Evolutionary conservation across 2,888 invertebrate species (phyloP).

Genomic region (Xanthorhoe spadicearia): DNA sequence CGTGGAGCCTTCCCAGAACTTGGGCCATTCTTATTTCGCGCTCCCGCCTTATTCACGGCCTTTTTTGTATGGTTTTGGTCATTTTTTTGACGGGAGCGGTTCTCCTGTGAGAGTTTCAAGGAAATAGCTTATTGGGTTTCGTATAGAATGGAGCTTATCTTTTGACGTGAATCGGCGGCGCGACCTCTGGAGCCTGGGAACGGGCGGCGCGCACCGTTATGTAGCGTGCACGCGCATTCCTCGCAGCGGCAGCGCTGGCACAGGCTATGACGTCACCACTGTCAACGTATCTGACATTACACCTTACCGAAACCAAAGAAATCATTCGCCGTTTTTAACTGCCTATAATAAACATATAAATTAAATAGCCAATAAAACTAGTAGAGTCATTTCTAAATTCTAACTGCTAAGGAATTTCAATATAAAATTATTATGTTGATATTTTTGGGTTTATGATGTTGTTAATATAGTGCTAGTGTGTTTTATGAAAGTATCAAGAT

Average conservation of each 20-base stretch:
- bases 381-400: constrained; percentile 47
- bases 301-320: constrained; percentile 39
- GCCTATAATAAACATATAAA: constrained; percentile 50
- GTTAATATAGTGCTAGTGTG: constrained; percentile 12
- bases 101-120: constrained; percentile 79
- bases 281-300: constrained; percentile 51
- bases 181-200: constrained; percentile 65
- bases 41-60: constrained; percentile 80
- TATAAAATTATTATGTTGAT: constrained; percentile 39
- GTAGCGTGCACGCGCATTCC: constrained; percentile 43
- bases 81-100: constrained; percentile 79
- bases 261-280: constrained; percentile 54
- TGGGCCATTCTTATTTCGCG: constrained; percentile 82
- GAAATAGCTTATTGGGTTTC: constrained; percentile 83
- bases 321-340: constrained; percentile 46
- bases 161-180: constrained; percentile 65
- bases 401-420: constrained; percentile 42
- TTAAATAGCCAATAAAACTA: constrained; percentile 50
- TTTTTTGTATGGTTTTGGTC: constrained; percentile 74
- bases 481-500: constrained; percentile 9
- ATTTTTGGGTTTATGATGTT: constrained; percentile 45
- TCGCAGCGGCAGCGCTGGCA: constrained; percentile 35
- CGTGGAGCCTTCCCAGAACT: constrained; percentile 82
- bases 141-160: constrained; percentile 78
- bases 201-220: constrained; percentile 65